Percentiles rank a stretch among this genome's conserved stretches.
Conservation (phyloP, 2,113 vertebrate genomes). For the Pelmatolapia mariae region DNA sequence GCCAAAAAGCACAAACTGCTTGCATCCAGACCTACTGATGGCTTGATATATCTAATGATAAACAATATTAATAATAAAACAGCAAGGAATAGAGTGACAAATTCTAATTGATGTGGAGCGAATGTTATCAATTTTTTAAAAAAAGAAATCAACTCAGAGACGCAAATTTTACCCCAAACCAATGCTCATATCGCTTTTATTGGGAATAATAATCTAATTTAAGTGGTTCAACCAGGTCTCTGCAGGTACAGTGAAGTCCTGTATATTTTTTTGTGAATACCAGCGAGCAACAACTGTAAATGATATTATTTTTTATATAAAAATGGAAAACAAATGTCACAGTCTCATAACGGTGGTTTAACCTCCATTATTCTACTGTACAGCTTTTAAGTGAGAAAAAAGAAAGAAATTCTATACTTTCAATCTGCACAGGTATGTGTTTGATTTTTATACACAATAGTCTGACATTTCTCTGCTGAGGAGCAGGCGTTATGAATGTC, state of each 20-base stretch:
- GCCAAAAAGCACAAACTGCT: neutral
- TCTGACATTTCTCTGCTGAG: neutral
- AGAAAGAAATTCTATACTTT: neutral
- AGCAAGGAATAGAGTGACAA: neutral
- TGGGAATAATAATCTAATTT: neutral
- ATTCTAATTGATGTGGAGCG: neutral
- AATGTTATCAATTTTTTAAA: accelerated
- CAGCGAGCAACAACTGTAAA: neutral
- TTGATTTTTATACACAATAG: neutral
- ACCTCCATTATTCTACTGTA: neutral
- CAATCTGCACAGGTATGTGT: neutral
- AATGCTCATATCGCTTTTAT: neutral
- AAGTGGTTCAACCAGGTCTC: neutral
- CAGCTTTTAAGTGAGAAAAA: neutral
- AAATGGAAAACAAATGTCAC: neutral
- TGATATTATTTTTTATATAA: neutral
- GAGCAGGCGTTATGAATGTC: neutral
- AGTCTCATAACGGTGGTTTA: neutral
- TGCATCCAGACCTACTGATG: neutral
- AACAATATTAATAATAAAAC: neutral
- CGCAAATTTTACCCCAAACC: neutral
- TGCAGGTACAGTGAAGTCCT: neutral
- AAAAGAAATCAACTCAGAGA: neutral
- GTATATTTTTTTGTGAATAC: neutral
- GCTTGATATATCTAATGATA: neutral